Base-by-base conservation (phyloP, 1,140 invertebrate genomes). In the Brachionus paranguensis region DNA sequence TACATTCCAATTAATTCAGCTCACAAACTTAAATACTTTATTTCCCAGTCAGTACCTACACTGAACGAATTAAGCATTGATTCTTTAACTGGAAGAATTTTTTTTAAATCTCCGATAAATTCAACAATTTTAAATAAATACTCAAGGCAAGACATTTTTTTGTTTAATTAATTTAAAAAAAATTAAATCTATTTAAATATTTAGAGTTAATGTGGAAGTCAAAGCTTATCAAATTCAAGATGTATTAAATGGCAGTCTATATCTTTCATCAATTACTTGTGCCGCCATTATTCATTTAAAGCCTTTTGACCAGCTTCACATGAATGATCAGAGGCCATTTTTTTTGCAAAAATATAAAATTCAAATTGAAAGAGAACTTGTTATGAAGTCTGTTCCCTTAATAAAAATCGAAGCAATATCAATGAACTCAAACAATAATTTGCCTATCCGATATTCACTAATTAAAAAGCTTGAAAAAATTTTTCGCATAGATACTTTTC, bases 321-420 rank as follows among this genome's bases (percentile, higher is more conserved):
- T 24, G 12, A 14, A 20, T 11, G 12, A 45, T 3, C 50, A 45
- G 17, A 33, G 60, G 7, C 78, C 78, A 20, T 11, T 24, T 81
- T 81, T 81, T 64, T 27, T 64, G 8, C 7, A 33, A 64, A 64
- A 41, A 27, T 81, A 64, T 68, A 4, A 24, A 37, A 60, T 81
- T 64, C 50, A 41, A 24, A 27, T 81, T 37, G 53, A 81, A 14
- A 41, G 20, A 43, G 78, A 68, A n/a, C 20, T 33, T 20, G 53
- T 17, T 14, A 14, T 17, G 7, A 64, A 43, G 29, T 64, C 10
- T 14, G 10, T 24, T 27, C 78, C 64, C 14, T 11, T 81, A 20
- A 20, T 68, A 0, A 81, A 81, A 81, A 47, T 81, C 8, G 78
- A 81, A 45, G 78, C 78, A 45, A 20, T 64, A 37, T 43, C 33